Percentiles rank a stretch among this genome's conserved stretches.
phyloP scores from a whole-genome alignment of 2,797 vertebrate genomes.

The Taenioides sp. region DNA sequence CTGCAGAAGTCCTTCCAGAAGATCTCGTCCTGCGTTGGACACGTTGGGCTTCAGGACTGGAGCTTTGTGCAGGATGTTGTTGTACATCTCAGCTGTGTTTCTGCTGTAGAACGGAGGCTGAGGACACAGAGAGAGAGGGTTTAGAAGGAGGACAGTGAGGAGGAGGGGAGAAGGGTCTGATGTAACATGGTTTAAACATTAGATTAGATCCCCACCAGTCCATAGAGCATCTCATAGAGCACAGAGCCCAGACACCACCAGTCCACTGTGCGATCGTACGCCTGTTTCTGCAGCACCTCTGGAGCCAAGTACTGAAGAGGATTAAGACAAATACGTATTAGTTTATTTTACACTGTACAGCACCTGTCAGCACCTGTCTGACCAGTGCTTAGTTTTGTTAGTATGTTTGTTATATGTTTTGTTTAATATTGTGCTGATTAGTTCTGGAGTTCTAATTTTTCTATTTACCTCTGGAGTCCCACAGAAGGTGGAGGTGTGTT shows the following conservation, averaged over 20 bases:
- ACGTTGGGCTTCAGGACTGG: conserved; percentile 81
- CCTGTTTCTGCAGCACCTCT: conserved; percentile 83
- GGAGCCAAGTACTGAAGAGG: conserved; percentile 78
- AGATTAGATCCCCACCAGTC: conserved; percentile 70
- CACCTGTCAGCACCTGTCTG: too few species aligned
- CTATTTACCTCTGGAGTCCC: conserved; percentile 69
- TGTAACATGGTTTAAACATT: not conserved
- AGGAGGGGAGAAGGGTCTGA: not conserved
- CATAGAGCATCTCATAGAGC: conserved; percentile 85
- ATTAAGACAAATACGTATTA: not conserved
- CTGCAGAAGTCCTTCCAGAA: conserved; percentile 81
- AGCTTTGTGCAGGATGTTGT: conserved; percentile 81
- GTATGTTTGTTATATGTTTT: too few species aligned
- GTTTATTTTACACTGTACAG: too few species aligned
- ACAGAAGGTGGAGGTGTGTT: too few species aligned
- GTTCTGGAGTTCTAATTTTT: too few species aligned
- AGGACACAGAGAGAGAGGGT: not conserved
- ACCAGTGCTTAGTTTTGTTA: too few species aligned
- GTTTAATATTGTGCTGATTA: too few species aligned
- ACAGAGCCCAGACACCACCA: conserved; percentile 85
- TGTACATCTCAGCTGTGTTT: conserved; percentile 85
- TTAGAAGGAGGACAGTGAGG: not conserved
- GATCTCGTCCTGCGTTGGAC: conserved; percentile 77
- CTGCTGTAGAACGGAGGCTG: conserved; percentile 84
- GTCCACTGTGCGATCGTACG: conserved; percentile 82